Evolutionary conservation across 2,888 invertebrate genomes (phyloP).

Genomic region (Hypomecis atomaria): DNA sequence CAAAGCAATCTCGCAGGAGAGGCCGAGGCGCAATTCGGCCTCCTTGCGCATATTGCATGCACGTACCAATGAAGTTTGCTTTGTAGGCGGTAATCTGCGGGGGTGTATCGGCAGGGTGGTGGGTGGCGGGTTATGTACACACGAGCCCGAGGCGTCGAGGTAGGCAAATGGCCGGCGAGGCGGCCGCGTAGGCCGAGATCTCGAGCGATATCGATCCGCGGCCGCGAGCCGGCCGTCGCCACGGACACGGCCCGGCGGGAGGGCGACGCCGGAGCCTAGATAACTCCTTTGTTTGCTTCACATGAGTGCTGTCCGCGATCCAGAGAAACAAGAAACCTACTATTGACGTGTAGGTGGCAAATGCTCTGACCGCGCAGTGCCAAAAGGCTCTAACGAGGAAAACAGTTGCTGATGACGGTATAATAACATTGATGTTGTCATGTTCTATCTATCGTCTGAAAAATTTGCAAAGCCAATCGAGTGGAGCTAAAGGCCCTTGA

Average conservation of each 20-base stretch:
- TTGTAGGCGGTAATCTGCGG: constrained; percentile 84
- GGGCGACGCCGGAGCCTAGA: constrained; percentile 69
- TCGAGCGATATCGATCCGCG: constrained; percentile 83
- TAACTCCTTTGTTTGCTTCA: constrained; percentile 81
- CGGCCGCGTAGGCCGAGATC: constrained; percentile 82
- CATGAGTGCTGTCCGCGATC: constrained; percentile 49
- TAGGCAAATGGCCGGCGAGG: constrained; percentile 84
- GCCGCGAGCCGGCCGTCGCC: constrained; percentile 68
- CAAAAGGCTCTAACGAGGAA: constrained; percentile 16
- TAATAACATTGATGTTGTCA: too few relatives aligned
- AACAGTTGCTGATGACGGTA: too few relatives aligned
- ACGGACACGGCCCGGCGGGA: constrained; percentile 74
- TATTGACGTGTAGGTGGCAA: constrained; percentile 45
- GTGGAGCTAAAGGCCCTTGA: too few relatives aligned
- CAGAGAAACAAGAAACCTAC: constrained; percentile 42
- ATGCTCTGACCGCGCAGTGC: constrained; percentile 31
- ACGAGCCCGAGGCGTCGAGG: constrained; percentile 83
- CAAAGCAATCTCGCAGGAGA: constrained; percentile 76
- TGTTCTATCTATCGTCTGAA: too few relatives aligned
- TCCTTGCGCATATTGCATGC: constrained; percentile 85
- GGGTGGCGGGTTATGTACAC: constrained; percentile 83
- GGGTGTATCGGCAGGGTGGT: constrained; percentile 77
- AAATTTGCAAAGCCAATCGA: too few relatives aligned
- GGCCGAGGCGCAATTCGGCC: constrained; percentile 77
- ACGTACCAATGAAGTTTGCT: constrained; percentile 85